phyloP scores from a whole-genome alignment of 2,113 vertebrate genomes.

The Antechinus flavipes region DNA sequence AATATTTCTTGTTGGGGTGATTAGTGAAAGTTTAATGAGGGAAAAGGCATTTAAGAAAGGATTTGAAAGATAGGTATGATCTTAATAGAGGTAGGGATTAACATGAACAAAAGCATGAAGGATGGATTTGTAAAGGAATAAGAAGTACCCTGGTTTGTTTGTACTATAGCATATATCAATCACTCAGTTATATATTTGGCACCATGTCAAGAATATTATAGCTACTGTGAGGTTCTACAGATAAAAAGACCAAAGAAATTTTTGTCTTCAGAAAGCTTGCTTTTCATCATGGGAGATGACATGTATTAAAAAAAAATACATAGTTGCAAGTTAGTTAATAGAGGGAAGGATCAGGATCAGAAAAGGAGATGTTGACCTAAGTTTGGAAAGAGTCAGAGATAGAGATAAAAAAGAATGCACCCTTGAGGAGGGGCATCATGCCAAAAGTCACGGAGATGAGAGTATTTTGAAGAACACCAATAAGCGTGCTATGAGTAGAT shows the following conservation, averaged over 20 bases:
- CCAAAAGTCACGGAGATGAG: neutral
- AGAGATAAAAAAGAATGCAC: neutral
- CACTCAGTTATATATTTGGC: neutral
- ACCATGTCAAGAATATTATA: neutral
- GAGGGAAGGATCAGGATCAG: neutral
- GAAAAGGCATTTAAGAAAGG: neutral
- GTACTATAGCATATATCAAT: neutral
- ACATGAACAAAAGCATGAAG: neutral
- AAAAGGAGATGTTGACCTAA: neutral
- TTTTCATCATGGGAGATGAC: neutral
- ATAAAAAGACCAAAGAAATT: neutral
- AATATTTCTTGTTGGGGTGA: neutral
- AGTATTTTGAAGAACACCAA: neutral
- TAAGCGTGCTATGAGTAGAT: neutral
- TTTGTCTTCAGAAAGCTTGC: neutral
- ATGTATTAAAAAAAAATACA: too few species aligned
- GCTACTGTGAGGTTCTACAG: neutral
- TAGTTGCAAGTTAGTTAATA: neutral
- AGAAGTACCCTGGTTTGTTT: neutral
- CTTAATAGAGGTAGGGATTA: neutral
- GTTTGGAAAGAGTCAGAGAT: neutral
- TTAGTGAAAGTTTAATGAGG: neutral
- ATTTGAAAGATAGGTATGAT: neutral
- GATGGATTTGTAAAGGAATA: neutral
- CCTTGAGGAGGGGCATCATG: neutral